Conservation (phyloP, 2,888 invertebrate genomes). For the Nemapogon koenigi region DNA sequence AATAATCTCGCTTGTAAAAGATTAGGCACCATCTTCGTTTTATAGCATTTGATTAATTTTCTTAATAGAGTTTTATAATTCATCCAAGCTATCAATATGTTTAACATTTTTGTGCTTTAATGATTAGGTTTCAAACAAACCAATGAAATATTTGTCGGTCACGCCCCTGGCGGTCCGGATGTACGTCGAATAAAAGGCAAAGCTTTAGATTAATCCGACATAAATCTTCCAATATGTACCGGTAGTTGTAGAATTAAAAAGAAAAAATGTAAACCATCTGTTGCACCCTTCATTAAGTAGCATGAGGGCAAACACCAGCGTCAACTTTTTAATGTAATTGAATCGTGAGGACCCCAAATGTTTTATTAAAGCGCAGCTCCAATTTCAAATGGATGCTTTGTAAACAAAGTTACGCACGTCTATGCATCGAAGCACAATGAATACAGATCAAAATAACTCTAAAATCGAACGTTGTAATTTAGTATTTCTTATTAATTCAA, state of each 20-base stretch:
- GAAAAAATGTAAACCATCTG: slow-evolving; percentile 61
- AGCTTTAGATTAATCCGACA: slow-evolving; percentile 54
- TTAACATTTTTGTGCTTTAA: slow-evolving; percentile 23
- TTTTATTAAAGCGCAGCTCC: slow-evolving; percentile 47
- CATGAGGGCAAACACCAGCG: slow-evolving; percentile 45
- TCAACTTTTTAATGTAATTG: slow-evolving; percentile 62
- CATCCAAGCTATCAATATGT: no score
- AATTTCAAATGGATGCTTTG: slow-evolving; percentile 29
- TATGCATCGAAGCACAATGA: slow-evolving; percentile 1
- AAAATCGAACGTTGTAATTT: no score
- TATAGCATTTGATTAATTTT: no score
- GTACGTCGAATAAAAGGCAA: slow-evolving; percentile 46
- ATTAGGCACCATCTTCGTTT: no score
- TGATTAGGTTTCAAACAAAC: slow-evolving; percentile 32
- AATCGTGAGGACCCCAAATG: slow-evolving; percentile 50
- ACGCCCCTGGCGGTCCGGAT: slow-evolving; percentile 53
- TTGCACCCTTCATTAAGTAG: slow-evolving; percentile 59
- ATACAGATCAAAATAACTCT: slow-evolving; percentile 5
- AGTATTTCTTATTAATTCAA: no score
- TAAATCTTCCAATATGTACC: slow-evolving; percentile 48
- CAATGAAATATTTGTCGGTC: slow-evolving; percentile 42
- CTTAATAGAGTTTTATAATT: no score
- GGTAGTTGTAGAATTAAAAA: slow-evolving; percentile 50
- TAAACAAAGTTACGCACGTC: slow-evolving; percentile 14
- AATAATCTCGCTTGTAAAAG: no score